phyloP scores from a whole-genome alignment of 2,888 invertebrate genomes.

The Leptarthrus brevirostris region DNA sequence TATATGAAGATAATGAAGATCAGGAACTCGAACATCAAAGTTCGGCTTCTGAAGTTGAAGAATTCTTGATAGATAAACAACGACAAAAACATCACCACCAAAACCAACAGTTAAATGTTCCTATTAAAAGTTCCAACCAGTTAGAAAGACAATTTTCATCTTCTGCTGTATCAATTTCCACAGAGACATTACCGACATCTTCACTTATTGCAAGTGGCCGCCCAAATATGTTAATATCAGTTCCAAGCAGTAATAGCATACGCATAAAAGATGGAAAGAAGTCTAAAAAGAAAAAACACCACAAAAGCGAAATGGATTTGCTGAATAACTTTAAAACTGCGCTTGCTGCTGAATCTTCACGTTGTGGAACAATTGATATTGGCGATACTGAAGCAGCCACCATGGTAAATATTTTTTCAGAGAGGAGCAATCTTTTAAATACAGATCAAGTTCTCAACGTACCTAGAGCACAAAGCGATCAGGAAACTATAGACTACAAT shows the following conservation, averaged over 20 bases:
- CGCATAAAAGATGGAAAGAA: conserved; percentile 57
- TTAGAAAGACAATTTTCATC: conserved; percentile 51
- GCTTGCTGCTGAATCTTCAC: conserved; percentile 55
- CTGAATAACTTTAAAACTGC: conserved; percentile 64
- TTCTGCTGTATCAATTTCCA: background rate
- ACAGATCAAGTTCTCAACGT: background rate
- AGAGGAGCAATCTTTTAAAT: background rate
- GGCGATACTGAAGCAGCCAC: background rate
- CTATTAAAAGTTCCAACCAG: conserved; percentile 47
- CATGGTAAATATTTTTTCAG: background rate
- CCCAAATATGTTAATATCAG: conserved; percentile 28
- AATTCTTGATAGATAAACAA: conserved; percentile 66
- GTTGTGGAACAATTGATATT: conserved; percentile 35
- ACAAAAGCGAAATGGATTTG: conserved; percentile 65
- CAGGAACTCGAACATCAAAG: conserved; percentile 65
- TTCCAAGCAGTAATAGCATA: background rate
- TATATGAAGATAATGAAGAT: conserved; percentile 87
- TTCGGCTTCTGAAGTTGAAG: conserved; percentile 60
- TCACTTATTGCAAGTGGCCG: background rate
- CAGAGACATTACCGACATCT: background rate
- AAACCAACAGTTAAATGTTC: conserved; percentile 39
- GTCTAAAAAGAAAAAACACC: conserved; percentile 64
- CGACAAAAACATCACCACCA: conserved; percentile 21
- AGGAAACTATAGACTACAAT: conserved; percentile 16
- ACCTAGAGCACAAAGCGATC: background rate